phyloP scores from a whole-genome alignment of 2,888 invertebrate genomes.

The Kuschelorhynchus macadamiae region DNA sequence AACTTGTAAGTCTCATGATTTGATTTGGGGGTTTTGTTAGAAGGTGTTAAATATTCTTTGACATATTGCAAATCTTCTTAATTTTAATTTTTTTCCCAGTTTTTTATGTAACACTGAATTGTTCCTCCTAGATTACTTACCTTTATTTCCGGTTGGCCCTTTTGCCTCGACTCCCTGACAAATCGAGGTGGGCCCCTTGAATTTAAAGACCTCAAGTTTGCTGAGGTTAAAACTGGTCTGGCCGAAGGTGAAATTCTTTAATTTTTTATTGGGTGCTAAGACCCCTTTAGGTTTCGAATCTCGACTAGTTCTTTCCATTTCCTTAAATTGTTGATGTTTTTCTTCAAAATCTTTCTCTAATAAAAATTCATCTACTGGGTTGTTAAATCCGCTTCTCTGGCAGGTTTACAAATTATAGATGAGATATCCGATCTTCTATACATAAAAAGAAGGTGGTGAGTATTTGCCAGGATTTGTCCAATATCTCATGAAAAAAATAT shows the following conservation, averaged over 20 bases:
- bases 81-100: not conserved
- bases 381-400: slow-evolving; percentile 12
- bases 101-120: not conserved
- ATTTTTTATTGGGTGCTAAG: too few species aligned
- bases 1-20: not conserved
- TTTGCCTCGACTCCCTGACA: not conserved
- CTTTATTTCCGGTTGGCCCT: slow-evolving; percentile 3
- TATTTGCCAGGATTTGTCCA: slow-evolving; percentile 9
- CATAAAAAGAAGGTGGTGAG: not conserved
- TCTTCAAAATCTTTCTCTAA: slow-evolving; percentile 1
- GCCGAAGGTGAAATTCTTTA: not conserved
- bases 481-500: not conserved
- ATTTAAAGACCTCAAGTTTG: not conserved
- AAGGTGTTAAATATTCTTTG: not conserved
- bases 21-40: not conserved
- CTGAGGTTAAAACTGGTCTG: too few species aligned
- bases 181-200: not conserved
- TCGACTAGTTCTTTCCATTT: not conserved
- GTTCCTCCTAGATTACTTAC: not conserved
- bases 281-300: not conserved
- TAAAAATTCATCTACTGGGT: slow-evolving; percentile 10
- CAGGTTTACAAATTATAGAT: not conserved
- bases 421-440: slow-evolving; percentile 12
- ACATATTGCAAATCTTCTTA: not conserved
- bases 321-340: slow-evolving; percentile 1